Evolutionary conservation across 2,797 vertebrate genomes (phyloP).

Genomic region (Phoebastria nigripes): DNA sequence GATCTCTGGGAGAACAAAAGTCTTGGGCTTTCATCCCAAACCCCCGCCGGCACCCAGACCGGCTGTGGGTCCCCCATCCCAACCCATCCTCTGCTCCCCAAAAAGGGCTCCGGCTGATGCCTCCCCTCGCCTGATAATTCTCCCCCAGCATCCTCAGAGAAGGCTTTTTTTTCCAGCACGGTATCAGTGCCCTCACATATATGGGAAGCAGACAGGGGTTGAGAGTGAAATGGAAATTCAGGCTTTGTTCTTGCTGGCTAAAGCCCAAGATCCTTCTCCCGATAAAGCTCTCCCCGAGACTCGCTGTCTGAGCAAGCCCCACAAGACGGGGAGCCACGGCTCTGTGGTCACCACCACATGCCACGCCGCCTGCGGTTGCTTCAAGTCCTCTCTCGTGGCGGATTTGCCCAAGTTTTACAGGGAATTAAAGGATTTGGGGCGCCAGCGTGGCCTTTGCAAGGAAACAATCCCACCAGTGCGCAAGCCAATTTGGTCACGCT

Average conservation of each 20-base stretch:
- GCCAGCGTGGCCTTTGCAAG: not conserved
- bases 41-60: rapidly evolving
- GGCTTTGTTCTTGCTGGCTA: slow-evolving; percentile 18
- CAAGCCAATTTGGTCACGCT: not conserved
- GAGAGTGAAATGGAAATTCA: not conserved
- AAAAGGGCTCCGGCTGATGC: not conserved
- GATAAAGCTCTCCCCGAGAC: not conserved
- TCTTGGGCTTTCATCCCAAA: not conserved
- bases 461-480: not conserved
- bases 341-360: not conserved
- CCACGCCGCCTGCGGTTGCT: not conserved
- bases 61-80: not conserved
- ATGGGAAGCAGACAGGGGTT: not conserved
- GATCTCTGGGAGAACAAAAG: not conserved
- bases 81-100: not conserved
- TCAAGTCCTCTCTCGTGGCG: not conserved
- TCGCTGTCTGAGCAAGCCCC: not conserved
- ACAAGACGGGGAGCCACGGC: not conserved
- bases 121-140: not conserved
- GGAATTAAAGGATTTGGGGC: slow-evolving; percentile 36
- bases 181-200: not conserved
- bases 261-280: slow-evolving; percentile 13
- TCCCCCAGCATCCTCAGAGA: not conserved
- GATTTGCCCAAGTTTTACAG: not conserved
- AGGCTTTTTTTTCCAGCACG: rapidly evolving